Conservation (phyloP, 2,888 invertebrate genomes). For the Coenonympha arcania region DNA sequence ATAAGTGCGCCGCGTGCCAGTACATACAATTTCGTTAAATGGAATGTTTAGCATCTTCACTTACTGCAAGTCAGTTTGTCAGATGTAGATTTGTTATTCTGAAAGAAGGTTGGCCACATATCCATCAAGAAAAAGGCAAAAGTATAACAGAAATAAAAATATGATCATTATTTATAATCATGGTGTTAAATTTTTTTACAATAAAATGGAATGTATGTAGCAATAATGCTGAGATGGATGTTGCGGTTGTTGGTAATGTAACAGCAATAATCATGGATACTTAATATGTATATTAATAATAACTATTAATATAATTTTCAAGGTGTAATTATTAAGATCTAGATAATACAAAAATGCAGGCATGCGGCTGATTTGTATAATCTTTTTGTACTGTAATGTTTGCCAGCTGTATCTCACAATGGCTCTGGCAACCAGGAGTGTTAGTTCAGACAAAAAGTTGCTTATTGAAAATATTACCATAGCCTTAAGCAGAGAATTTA, state of each 20-base stretch:
- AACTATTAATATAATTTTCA: too few relatives aligned
- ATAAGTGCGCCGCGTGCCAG: slow-evolving; percentile 59
- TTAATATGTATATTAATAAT: too few relatives aligned
- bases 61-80: background rate
- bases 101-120: too few relatives aligned
- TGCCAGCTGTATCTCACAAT: background rate
- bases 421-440: background rate
- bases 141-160: too few relatives aligned
- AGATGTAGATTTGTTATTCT: too few relatives aligned
- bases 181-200: slow-evolving; percentile 1
- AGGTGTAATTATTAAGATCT: slow-evolving; percentile 23
- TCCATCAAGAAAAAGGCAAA: too few relatives aligned
- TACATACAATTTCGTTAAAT: slow-evolving; percentile 39
- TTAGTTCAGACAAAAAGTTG: too few relatives aligned
- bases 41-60: too few relatives aligned
- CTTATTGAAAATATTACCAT: too few relatives aligned
- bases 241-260: slow-evolving; percentile 36
- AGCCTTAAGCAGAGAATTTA: too few relatives aligned
- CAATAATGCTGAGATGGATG: slow-evolving; percentile 44
- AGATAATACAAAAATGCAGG: slow-evolving; percentile 31
- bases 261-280: slow-evolving; percentile 36
- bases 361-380: slow-evolving; percentile 30
- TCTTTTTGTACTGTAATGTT: background rate
- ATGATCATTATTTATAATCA: too few relatives aligned
- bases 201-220: slow-evolving; percentile 31